Evolutionary conservation across 2,113 vertebrate genomes (phyloP), one percentile per base, ranked within the genome.

Genomic region (Struthio camelus): DNA sequence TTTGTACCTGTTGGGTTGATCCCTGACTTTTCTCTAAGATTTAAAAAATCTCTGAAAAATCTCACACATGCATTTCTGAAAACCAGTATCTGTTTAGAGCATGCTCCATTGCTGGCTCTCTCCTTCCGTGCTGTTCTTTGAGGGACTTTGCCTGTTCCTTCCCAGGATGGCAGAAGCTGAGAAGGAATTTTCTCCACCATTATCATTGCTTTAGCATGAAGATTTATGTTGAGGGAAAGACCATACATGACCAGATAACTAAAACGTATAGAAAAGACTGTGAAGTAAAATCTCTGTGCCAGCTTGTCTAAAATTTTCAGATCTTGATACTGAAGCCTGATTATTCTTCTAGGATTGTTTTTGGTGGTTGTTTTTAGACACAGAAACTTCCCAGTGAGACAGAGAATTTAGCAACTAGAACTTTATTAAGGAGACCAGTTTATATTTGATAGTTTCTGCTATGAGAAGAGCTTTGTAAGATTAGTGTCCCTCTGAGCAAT

Each of bases 401-500:
- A 2, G 42, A 87, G 66, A 85, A 86, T 80, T 73, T 88, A 87
- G 92, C 95, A 85, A 70, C 94, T 93, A 5, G 73, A 70, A 87
- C 46, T 34, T 96, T 95, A 92, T 96, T 92, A 93, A 94, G 36
- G 54, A 72, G 10, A 85, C 65, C 25, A 78, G 67, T 50, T 90
- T 97, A 92, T 95, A 70, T 97, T 97, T 97, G 96, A 97, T 97
- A 96, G 95, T 94, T 97, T 97, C 94, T 97, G 73, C 84, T 79
- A 95, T 87, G 77, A 78, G 81, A 90, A 87, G 40, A 96, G 58
- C 50, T 89, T 94, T 95, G 71, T 70, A 83, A 94, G 91, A 89
- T 94, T 97, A 93, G 89, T 95, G 96, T 96, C 93, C 97, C 97
- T 97, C 94, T 87, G 87, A 97, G 97, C 97, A 98, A 98, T 98